Evolutionary conservation across 2,888 invertebrate genomes (phyloP), one percentile per base, ranked within the genome.

Genomic region (Dynastes hyllus): DNA sequence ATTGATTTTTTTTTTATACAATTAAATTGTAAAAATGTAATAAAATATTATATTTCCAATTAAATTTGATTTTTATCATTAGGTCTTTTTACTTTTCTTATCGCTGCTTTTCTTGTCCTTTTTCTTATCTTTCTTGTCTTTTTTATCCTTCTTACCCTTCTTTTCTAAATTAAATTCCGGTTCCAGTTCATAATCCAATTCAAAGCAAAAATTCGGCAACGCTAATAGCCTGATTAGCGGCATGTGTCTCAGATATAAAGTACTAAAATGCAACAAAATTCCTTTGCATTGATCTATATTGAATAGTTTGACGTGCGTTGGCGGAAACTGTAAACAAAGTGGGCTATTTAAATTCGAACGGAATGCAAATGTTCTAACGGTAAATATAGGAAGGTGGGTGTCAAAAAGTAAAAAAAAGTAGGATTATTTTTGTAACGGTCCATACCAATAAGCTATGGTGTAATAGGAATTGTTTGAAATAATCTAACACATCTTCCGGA

Each of bases 181-280:
- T 76, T 85, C 85, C 29, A 86, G 71, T 71, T 83, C 82, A 78
- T 86, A 88, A 71, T 85, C 83, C 40, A 87, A 80, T 76, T 85
- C 80, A 63, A 88, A 84, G 51, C 85, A 87, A 83, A 87, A 89
- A 81, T 88, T 88, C 11, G 89, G 89, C 45, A 88, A 80, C 78
- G 86, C 85, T 70, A 88, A 77, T 66, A 87, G 82, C 80, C 87
- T 81, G 16, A 89, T 86, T 9, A 89, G 81, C 1, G 89, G 89
- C 66, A 89, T 82, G 82, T 89, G 88, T 78, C 88, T 83, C 61
- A 89, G 79, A 81, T 89, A 89, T 8, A 87, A 76, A 79, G 83
- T 86, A 78, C 87, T 87, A 80, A 89, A 89, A 79, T 86, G 86
- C 63, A 84, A 81, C 82, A 88, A 84, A 2, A 88, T 82, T 32